phyloP scores from a whole-genome alignment of 2,888 invertebrate species.

The Ectropis crepuscularia region DNA sequence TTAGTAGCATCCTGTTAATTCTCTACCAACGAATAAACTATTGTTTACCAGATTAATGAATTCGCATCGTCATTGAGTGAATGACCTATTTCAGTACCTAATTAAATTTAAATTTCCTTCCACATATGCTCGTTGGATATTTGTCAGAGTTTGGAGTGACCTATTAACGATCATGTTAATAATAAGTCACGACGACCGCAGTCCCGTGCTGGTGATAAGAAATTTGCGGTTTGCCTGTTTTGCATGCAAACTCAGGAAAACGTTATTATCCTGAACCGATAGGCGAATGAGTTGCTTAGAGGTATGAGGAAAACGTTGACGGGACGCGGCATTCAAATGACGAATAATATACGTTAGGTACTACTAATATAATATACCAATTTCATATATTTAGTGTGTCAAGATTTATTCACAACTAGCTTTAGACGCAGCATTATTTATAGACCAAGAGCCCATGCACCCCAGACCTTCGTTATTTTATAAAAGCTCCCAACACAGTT shows the following conservation, averaged over 20 bases:
- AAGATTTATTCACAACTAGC: no score
- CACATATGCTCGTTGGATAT: background rate
- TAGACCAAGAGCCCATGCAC: no score
- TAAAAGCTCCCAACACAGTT: no score
- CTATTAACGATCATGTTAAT: constrained; percentile 5
- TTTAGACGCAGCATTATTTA: no score
- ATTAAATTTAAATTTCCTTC: background rate
- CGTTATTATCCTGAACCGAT: constrained; percentile 48
- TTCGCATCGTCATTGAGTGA: no score
- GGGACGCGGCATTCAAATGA: constrained; percentile 33
- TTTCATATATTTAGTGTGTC: no score
- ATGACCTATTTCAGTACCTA: no score
- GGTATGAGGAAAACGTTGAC: constrained; percentile 46
- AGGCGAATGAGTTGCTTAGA: constrained; percentile 41
- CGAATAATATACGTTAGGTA: constrained; percentile 26
- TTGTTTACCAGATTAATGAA: no score
- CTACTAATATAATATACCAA: no score
- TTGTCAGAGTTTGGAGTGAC: background rate
- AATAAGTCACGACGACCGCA: constrained; percentile 11
- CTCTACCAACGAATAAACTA: no score
- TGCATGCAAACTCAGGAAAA: constrained; percentile 49
- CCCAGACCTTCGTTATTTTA: no score
- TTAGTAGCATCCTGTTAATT: no score
- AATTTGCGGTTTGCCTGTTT: constrained; percentile 74
- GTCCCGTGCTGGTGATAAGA: constrained; percentile 13